Base-by-base conservation (phyloP, 2,113 vertebrate genomes). In the Carlito syrichta region DNA sequence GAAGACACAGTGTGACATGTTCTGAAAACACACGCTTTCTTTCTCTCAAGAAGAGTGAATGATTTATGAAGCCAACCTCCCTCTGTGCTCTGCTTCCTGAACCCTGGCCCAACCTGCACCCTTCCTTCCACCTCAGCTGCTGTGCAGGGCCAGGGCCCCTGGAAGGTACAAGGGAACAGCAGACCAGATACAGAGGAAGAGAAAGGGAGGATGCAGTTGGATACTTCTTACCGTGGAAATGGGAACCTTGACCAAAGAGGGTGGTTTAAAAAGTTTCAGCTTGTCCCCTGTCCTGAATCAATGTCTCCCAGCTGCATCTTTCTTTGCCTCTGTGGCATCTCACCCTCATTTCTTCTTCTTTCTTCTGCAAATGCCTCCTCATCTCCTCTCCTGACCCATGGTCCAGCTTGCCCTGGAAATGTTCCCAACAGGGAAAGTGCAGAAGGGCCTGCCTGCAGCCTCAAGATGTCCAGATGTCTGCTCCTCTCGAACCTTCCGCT, bases 241-340 rank as follows among this genome's bases (percentile, higher is more conserved):
- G 16, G 58, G 35, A 68, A 3, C 19, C 69, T 74, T 1, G 0
- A 32, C 23, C 9, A 12, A 54, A 50, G 60, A n/a, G 58, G 83
- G 76, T 3, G 3, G 0, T 2, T 23, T 23, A 35, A 27, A 9
- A 6, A 71, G 19, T 1, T 30, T 56, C 23, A 0, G 1, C 30
- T 43, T 8, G n/a, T 30, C 0, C 38, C 32, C 27, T 5, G 5
- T 19, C 17, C 63, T 5, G 8, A n/a, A 58, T 7, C 10, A n/a
- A n/a, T n/a, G 1, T 7, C 38, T 30, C 43, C 48, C 30, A 40
- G 83, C 8, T 0, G 43, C 35, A 13, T 43, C 43, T n/a, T 14
- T 1, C 1, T 9, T 8, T 23, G 35, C 56, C 66, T 30, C 79
- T 14, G 43, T 5, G n/a, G 35, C 54, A 45, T n/a, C 76, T 30